Conservation (phyloP, 2,888 invertebrate genomes). For the Sabellastarte sp. region DNA sequence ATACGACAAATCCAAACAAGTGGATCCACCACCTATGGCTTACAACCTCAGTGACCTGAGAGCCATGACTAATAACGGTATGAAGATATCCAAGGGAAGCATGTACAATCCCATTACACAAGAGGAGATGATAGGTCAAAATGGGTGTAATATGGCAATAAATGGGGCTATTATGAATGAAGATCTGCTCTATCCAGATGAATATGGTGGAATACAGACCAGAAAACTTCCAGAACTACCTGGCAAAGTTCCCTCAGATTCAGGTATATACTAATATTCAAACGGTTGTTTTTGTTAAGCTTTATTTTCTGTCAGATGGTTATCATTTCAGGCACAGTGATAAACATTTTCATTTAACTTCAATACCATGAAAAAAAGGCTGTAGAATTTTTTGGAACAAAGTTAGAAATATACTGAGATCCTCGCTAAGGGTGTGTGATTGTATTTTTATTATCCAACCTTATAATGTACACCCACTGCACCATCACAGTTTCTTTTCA, state of each 20-base stretch:
- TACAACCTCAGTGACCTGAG: conserved; percentile 21
- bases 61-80: conserved; percentile 9
- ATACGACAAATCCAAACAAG: conserved; percentile 4
- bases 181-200: conserved; percentile 22
- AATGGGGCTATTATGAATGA: conserved; percentile 14
- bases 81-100: conserved; percentile 54
- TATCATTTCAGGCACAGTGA: not conserved
- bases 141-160: conserved; percentile 33
- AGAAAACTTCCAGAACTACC: conserved; percentile 55
- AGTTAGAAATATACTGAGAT: not conserved
- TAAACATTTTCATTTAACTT: not conserved
- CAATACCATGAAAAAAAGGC: not conserved
- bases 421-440: no score
- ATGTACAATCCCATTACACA: conserved; percentile 59
- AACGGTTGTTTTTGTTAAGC: not conserved
- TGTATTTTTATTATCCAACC: no score
- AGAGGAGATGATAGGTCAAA: conserved; percentile 48
- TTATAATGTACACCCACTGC: no score
- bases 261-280: no score
- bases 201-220: conserved; percentile 38
- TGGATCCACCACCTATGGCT: conserved; percentile 13
- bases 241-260: conserved; percentile 30
- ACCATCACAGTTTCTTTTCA: no score
- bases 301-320: not conserved
- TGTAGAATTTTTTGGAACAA: not conserved